Percentiles rank a stretch among this genome's conserved stretches.
Evolutionary conservation across 2,888 invertebrate genomes (phyloP).

Genomic region (Noctuana brunneofusca): DNA sequence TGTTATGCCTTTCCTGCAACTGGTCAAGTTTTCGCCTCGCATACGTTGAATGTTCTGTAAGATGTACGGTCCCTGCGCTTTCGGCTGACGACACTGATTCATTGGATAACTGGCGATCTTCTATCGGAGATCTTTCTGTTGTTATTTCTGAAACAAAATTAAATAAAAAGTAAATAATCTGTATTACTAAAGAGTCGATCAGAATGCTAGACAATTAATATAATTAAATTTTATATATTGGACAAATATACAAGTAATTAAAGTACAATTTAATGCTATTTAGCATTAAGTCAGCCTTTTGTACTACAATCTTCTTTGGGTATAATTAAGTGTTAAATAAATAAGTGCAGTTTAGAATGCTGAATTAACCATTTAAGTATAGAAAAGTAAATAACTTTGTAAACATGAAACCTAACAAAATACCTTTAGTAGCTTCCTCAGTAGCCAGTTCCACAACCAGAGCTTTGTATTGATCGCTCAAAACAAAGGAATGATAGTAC

Average conservation of each 20-base stretch:
- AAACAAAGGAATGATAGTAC: constrained; percentile 93
- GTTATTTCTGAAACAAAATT: constrained; percentile 59
- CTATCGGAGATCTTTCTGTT: constrained; percentile 74
- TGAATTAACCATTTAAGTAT: too few species aligned
- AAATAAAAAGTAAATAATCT: neutral
- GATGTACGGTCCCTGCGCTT: constrained; percentile 80
- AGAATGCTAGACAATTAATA: too few species aligned
- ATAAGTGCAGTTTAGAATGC: too few species aligned
- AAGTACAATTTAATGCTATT: too few species aligned
- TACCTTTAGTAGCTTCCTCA: constrained; percentile 81
- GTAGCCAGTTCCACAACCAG: constrained; percentile 86
- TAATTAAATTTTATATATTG: too few species aligned
- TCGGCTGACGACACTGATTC: constrained; percentile 80
- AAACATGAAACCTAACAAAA: neutral
- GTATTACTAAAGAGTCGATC: too few species aligned
- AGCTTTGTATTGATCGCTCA: constrained; percentile 92
- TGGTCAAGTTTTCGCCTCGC: constrained; percentile 91
- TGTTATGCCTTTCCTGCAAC: constrained; percentile 91
- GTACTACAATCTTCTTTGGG: too few species aligned
- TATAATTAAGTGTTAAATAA: too few species aligned
- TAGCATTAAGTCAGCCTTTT: too few species aligned
- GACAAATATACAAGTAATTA: too few species aligned
- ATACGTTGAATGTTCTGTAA: constrained; percentile 92
- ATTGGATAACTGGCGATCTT: constrained; percentile 81
- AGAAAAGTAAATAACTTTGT: too few species aligned